These are phyloP conservation scores for Amphimedon queenslandica DNA, from an alignment of 37 sponge, comb jelly and placozoan genomes.

Conservation along the genomic window DNA sequence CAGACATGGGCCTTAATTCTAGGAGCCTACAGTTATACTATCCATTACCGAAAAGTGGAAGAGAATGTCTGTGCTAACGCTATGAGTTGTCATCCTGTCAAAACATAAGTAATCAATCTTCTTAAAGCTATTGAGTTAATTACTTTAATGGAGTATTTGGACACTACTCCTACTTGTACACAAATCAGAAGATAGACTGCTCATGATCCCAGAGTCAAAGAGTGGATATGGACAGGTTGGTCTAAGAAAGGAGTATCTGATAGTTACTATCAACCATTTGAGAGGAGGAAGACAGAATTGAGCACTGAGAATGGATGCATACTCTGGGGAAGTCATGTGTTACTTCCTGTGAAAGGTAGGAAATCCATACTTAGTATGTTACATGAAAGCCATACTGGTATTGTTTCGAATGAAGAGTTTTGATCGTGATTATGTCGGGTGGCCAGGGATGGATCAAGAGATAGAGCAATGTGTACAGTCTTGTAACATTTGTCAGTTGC, in stretches of 20 bases:
- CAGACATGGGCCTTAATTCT: background rate
- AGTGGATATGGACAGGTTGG: constrained; percentile 7
- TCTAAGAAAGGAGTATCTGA: background rate
- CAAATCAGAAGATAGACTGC: background rate
- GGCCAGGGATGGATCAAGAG: constrained; percentile 16
- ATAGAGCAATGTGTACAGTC: background rate
- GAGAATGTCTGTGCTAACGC: background rate
- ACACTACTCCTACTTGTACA: background rate
- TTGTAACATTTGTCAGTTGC: background rate
- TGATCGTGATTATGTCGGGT: constrained; percentile 2
- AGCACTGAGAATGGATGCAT: constrained; percentile 1
- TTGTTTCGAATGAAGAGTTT: constrained; percentile 4
- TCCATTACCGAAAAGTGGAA: background rate
- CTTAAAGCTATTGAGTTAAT: background rate
- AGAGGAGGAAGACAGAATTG: background rate
- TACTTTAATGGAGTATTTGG: background rate
- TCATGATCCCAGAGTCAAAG: background rate
- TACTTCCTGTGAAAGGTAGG: background rate
- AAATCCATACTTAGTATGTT: background rate
- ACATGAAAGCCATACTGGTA: constrained; percentile 8
- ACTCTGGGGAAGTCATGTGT: constrained; percentile 7
- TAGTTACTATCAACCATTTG: background rate
- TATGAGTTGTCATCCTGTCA: background rate
- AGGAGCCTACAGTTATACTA: background rate
- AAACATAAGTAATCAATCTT: background rate